phyloP scores from a whole-genome alignment of 1,140 invertebrate genomes.

The Drosophila sechellia region DNA sequence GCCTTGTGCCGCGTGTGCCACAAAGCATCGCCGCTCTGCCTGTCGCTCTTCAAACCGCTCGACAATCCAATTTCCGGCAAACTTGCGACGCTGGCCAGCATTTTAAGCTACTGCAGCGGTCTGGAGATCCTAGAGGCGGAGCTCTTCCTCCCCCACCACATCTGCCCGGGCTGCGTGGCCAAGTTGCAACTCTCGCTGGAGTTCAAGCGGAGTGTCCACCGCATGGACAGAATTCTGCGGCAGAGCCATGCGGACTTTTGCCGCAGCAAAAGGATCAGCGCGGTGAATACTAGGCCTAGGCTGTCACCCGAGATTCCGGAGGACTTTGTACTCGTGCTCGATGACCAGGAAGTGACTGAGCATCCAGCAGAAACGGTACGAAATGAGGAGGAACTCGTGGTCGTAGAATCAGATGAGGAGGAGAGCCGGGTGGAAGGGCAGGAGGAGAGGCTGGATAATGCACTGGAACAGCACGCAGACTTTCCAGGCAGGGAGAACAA shows the following conservation, averaged over 20 bases:
- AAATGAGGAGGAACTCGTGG: neutral
- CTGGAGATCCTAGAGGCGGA: slow-evolving; percentile 51
- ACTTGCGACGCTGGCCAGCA: slow-evolving; percentile 44
- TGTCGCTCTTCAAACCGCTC: slow-evolving; percentile 37
- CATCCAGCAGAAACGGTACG: neutral
- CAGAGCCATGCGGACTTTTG: slow-evolving; percentile 17
- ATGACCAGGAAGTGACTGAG: slow-evolving; percentile 18
- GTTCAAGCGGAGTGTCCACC: slow-evolving; percentile 36
- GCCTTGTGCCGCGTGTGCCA: slow-evolving; percentile 58
- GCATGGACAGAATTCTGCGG: slow-evolving; percentile 35
- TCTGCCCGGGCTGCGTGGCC: slow-evolving; percentile 39
- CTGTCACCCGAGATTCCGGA: neutral
- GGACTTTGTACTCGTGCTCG: slow-evolving; percentile 33
- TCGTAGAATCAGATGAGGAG: neutral
- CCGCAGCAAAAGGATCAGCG: too few species aligned
- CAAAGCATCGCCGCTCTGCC: slow-evolving; percentile 9
- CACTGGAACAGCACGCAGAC: neutral
- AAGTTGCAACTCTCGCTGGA: slow-evolving; percentile 16
- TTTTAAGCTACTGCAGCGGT: slow-evolving; percentile 54
- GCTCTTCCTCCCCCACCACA: slow-evolving; percentile 50
- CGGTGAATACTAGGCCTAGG: too few species aligned
- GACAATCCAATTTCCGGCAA: slow-evolving; percentile 35
- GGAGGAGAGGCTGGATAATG: neutral
- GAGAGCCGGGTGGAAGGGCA: neutral
- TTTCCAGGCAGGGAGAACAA: neutral